Evolutionary conservation across 2,113 vertebrate species (phyloP).

Genomic region (Anser cygnoides): DNA sequence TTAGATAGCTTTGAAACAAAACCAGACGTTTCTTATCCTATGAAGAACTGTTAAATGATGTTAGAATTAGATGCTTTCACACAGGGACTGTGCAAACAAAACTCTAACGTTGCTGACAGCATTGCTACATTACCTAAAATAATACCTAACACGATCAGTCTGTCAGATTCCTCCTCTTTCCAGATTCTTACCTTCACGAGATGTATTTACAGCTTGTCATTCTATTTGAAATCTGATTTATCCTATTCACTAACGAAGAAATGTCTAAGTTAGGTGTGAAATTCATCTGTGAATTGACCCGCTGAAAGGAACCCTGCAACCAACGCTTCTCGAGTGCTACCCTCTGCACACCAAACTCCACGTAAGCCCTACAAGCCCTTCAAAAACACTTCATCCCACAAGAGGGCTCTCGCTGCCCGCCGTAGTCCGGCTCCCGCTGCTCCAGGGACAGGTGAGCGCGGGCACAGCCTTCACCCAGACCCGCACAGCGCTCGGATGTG

Average conservation of each 20-base stretch:
- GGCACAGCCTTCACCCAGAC: not conserved
- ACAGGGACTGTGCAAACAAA: not conserved
- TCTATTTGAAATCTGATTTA: not conserved
- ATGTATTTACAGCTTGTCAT: not conserved
- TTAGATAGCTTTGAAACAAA: not conserved
- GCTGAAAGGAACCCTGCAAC: not conserved
- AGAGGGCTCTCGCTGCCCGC: slow-evolving; percentile 49
- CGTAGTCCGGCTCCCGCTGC: not conserved
- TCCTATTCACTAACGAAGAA: not conserved
- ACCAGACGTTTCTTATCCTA: rapidly evolving
- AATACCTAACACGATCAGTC: not conserved
- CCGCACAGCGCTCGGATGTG: not conserved
- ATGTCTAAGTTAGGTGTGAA: not conserved
- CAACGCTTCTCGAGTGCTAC: rapidly evolving
- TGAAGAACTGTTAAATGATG: not conserved
- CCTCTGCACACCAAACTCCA: not conserved
- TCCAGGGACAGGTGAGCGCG: not conserved
- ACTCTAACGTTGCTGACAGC: not conserved
- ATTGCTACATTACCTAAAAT: not conserved
- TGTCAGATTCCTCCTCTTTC: not conserved
- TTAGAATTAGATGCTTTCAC: not conserved
- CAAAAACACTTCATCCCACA: not conserved
- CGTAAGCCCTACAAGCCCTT: not conserved
- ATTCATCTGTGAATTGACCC: rapidly evolving
- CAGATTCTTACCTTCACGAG: not conserved